phyloP scores from a whole-genome alignment of 2,797 vertebrate genomes.

The Eulemur coronatus region DNA sequence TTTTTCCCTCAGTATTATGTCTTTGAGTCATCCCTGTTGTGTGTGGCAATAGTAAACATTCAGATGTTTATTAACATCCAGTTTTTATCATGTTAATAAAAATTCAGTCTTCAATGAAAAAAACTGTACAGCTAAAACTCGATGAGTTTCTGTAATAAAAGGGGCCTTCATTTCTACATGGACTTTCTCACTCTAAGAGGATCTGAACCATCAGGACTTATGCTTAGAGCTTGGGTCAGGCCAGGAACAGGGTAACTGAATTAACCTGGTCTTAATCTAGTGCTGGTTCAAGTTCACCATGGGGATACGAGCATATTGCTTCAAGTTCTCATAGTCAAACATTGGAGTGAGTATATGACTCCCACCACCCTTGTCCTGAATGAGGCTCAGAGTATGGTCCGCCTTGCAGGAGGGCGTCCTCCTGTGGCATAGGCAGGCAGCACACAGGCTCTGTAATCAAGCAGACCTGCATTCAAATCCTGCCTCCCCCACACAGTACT shows the following conservation, averaged over 20 bases:
- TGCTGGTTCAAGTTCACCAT: not conserved
- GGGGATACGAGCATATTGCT: not conserved
- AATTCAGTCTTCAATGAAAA: not conserved
- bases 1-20: not conserved
- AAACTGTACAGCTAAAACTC: not conserved
- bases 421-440: not conserved
- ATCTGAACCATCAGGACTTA: not conserved
- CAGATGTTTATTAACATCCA: not conserved
- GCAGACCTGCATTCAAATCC: not conserved
- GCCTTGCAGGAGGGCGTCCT: not conserved
- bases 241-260: not conserved
- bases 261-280: not conserved
- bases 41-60: not conserved
- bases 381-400: not conserved
- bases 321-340: not conserved
- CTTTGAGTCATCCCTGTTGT: not conserved
- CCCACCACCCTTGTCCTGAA: not conserved
- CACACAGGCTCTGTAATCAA: not conserved
- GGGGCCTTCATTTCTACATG: not conserved
- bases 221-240: not conserved
- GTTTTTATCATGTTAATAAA: not conserved
- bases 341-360: rapidly evolving
- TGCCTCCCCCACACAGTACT: not conserved
- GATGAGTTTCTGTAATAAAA: not conserved
- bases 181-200: not conserved